Base-by-base conservation (phyloP, 2,888 invertebrate species). In the Bellardia bayeri region DNA sequence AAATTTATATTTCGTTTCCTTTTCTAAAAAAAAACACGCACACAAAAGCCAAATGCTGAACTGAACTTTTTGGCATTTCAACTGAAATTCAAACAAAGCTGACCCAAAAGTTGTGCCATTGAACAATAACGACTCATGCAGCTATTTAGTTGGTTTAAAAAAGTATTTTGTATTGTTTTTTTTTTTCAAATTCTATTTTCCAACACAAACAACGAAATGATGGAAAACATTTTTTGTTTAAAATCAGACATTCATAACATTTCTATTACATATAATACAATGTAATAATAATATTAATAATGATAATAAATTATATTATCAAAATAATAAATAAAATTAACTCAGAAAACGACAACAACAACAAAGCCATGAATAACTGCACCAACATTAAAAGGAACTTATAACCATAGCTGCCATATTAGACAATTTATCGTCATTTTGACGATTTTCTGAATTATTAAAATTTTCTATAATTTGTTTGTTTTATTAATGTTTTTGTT, bases 271-370 rank as follows among this genome's bases (percentile, higher is more conserved):
- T n/a, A 45, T 45, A 75, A 75, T n/a, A 63, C 13, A 61, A 63
- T 49, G 42, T 61, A 30, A 14, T 33, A 75, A 71, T 51, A 37
- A 23, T 23, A 23, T 1, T 37, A 37, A 37, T 37, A 5, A 33
- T 33, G 37, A 37, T 37, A 71, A 71, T 54, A 71, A 71, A 71
- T 51, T 71, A 37, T 37, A 71, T 71, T 71, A 71, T 37, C 71
- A n/a, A 71, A 71, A 66, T 66, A 45, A 71, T 56, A 71, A 71
- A 71, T 56, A 42, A 61, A 49, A 75, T 49, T 49, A 45, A 75
- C 3, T 30, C n/a, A 75, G 9, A 16, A 33, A 58, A 45, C 13
- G 58, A 40, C 13, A 23, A 42, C 23, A 40, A 37, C 37, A 56
- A 40, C 3, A 54, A 11, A 40, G 11, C 11, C 23, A 51, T 54